Percentiles rank a stretch among this genome's conserved stretches.
Evolutionary conservation across 2,113 vertebrate genomes (phyloP).

Genomic region (Tricholaema leucomelas): DNA sequence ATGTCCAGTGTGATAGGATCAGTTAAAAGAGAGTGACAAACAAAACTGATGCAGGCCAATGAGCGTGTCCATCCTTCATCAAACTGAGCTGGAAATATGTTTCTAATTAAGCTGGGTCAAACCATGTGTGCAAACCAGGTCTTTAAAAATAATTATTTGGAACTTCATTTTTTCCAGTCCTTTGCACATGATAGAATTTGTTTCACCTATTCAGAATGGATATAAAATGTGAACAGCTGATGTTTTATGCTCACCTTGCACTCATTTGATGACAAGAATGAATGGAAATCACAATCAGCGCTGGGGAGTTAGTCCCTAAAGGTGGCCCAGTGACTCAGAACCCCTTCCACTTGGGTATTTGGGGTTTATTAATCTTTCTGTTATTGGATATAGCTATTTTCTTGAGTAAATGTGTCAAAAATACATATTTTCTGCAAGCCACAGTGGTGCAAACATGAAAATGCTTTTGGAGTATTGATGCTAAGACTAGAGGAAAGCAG

Average conservation of each 20-base stretch:
- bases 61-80: neutral
- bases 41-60: neutral
- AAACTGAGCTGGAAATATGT: neutral
- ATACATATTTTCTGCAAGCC: neutral
- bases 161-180: neutral
- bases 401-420: neutral
- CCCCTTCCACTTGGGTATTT: neutral
- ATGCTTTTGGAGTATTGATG: neutral
- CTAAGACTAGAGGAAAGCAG: neutral
- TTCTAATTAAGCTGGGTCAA: constrained; percentile 40
- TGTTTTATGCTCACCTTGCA: neutral
- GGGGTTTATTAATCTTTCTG: neutral
- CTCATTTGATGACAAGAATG: neutral
- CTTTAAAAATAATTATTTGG: constrained; percentile 19
- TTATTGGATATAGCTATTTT: neutral
- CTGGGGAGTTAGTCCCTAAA: neutral
- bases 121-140: neutral
- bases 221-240: neutral
- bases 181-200: neutral
- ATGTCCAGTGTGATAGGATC: neutral
- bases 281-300: neutral
- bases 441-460: neutral
- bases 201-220: neutral
- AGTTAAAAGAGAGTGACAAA: neutral
- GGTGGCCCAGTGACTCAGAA: neutral